Conservation (phyloP, 2,797 vertebrate species). For the Squalus acanthias region DNA sequence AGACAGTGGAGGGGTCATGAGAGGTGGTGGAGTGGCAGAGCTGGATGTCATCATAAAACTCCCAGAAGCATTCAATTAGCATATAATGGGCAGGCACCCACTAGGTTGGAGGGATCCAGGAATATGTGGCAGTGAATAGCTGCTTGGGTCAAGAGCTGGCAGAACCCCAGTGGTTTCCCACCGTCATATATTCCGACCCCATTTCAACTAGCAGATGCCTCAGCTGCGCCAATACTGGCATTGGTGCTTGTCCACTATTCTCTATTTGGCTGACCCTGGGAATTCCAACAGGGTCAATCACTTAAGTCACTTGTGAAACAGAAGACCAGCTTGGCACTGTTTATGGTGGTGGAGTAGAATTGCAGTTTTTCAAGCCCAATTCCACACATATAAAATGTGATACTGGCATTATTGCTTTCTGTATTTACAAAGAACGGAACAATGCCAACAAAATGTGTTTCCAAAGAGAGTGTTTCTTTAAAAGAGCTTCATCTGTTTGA, state of each 20-base stretch:
- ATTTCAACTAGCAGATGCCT: neutral
- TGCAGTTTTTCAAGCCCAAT: neutral
- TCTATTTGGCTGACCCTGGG: neutral
- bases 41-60: neutral
- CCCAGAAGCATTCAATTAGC: neutral
- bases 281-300: neutral
- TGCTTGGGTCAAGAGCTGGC: neutral
- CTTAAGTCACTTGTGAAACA: neutral
- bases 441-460: neutral
- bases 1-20: neutral
- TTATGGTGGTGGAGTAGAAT: neutral
- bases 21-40: neutral
- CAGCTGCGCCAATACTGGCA: neutral
- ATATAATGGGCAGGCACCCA: neutral
- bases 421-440: neutral
- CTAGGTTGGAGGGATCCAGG: neutral
- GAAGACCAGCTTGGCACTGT: neutral
- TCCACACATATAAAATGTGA: neutral
- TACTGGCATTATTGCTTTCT: neutral
- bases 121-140: neutral
- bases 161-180: neutral
- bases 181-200: neutral
- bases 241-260: neutral
- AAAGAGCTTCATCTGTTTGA: neutral
- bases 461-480: neutral